Evolutionary conservation across 1,140 invertebrate species (phyloP).

Genomic region (Olivierus martensii): DNA sequence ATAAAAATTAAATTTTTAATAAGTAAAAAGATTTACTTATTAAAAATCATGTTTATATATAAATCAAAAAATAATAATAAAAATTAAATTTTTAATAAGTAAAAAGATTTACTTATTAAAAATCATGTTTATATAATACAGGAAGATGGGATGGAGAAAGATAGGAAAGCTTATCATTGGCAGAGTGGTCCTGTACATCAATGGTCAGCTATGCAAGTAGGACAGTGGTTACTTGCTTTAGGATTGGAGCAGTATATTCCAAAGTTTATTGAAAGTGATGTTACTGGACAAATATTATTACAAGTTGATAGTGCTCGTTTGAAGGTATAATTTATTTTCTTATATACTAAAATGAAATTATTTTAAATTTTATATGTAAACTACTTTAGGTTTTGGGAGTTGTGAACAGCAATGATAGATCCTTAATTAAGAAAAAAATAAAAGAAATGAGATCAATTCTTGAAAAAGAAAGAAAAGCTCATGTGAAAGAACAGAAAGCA

Average conservation of each 20-base stretch:
- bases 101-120: too few species aligned
- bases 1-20: too few species aligned
- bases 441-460: slow-evolving; percentile 57
- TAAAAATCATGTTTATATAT: too few species aligned
- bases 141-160: slow-evolving; percentile 12
- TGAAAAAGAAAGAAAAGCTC: slow-evolving; percentile 59
- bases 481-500: slow-evolving; percentile 58
- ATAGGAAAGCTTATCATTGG: slow-evolving; percentile 30
- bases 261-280: slow-evolving; percentile 65
- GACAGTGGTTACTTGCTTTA: slow-evolving; percentile 68
- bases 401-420: slow-evolving; percentile 55
- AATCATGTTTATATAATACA: too few species aligned
- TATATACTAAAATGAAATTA: background rate
- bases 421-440: slow-evolving; percentile 68
- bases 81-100: too few species aligned
- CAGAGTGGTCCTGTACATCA: slow-evolving; percentile 55
- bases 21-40: too few species aligned
- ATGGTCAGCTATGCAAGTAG: slow-evolving; percentile 78
- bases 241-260: slow-evolving; percentile 69
- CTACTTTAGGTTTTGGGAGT: slow-evolving; percentile 47
- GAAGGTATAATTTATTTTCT: slow-evolving; percentile 37
- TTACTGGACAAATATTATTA: slow-evolving; percentile 66
- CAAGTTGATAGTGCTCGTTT: slow-evolving; percentile 72
- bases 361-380: background rate
- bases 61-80: too few species aligned